phyloP scores from a whole-genome alignment of 2,113 vertebrate genomes.

The Nesogale talazaci region DNA sequence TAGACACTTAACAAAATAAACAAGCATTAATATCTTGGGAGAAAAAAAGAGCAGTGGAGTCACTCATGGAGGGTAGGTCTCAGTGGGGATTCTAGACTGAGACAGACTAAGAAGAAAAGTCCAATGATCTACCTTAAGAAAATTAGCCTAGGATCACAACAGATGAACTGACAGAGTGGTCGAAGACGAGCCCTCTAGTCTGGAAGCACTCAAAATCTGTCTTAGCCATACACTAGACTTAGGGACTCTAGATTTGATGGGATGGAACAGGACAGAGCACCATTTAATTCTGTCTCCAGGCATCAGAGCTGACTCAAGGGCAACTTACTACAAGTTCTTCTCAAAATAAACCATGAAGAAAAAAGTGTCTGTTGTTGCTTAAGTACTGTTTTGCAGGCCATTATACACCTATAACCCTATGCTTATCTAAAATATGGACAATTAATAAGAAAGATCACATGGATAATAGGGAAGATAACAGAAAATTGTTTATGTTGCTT shows the following conservation, averaged over 20 bases:
- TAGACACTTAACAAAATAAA: too few relatives aligned
- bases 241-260: background rate
- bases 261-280: background rate
- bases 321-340: background rate
- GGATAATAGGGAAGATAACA: too few relatives aligned
- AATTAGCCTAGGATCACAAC: background rate
- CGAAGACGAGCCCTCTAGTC: background rate
- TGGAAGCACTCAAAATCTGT: background rate
- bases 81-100: background rate
- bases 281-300: background rate
- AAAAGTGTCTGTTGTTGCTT: background rate
- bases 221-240: background rate
- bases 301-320: background rate
- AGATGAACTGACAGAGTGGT: background rate
- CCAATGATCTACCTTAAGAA: background rate
- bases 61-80: background rate
- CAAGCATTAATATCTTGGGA: too few relatives aligned
- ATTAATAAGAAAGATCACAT: background rate
- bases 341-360: background rate
- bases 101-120: background rate
- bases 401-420: background rate
- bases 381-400: background rate
- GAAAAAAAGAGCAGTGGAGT: background rate
- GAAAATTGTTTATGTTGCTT: background rate
- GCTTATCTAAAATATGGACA: background rate